Base-by-base conservation (phyloP, 2,797 vertebrate species). In the Catamblyrhynchus diadema region DNA sequence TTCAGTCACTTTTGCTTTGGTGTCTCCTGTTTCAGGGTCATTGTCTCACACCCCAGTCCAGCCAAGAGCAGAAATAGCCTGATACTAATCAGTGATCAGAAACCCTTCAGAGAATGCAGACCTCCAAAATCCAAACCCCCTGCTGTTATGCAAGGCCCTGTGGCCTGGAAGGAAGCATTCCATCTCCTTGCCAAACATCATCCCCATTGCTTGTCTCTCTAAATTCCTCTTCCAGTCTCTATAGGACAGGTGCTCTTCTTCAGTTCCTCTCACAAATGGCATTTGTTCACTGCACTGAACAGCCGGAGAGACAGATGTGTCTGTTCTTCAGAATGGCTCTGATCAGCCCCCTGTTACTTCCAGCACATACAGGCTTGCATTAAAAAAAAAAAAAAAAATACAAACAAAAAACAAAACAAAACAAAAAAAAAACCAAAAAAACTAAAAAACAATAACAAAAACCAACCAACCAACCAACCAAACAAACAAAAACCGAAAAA, bases 301-400 rank as follows among this genome's bases (percentile, higher is more conserved):
- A 51, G 7, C 41, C 47, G 37, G 6, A 6, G 53, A 28, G 54
- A 5, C 60, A 54, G 61, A 54, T 8, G 35, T 9, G 20, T 18
- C 12, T 59, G 20, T 59, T 80, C 62, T 19, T 13, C 45, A 19
- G 66, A 78, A 28, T 0, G 0, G 20, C 28, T 45, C 47, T 1
- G 0, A 4, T 42, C 7, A 69, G 20, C 50, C 21, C 33, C 42
- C 18, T 1, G 0, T 19, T 24, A 33, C n/a, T 41, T 28, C 13
- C 30, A 45, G 5, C 5, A 27, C 32, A 16, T 4, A 19, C 4
- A 14, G 37, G 17, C 41, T 50, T 10, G 2, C 15, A 53, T 23
- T 15, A 39, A 48, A 60, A 60, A 10, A 11, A 9, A 8, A 19
- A 11, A 25, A 33, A 25, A 39, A 33, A n/a, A n/a, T n/a, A n/a